Percentiles rank a stretch among this genome's conserved stretches.
Evolutionary conservation across 2,888 invertebrate species (phyloP).

Genomic region (Poecilobothrus nobilitatus): DNA sequence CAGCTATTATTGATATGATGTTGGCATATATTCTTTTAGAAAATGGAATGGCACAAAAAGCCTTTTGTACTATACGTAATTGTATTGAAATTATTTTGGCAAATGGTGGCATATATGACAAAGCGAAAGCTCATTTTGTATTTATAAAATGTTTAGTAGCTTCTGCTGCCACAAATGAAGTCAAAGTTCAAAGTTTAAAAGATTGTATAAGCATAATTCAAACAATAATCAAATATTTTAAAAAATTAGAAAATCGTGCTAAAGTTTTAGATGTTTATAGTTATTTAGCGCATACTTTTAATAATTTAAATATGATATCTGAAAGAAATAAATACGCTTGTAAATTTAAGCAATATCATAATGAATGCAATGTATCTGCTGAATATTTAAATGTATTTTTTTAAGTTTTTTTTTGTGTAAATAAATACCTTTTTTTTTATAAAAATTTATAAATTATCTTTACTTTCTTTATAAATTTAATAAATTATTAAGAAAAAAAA

Average conservation of each 20-base stretch:
- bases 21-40: conserved; percentile 66
- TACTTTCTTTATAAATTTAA: no score
- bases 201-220: conserved; percentile 48
- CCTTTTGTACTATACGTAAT: conserved; percentile 59
- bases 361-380: conserved; percentile 53
- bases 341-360: conserved; percentile 69
- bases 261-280: conserved; percentile 56
- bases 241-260: conserved; percentile 65
- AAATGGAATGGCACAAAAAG: conserved; percentile 69
- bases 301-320: conserved; percentile 60
- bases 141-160: conserved; percentile 73
- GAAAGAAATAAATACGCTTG: conserved; percentile 75
- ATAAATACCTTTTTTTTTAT: no score
- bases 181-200: conserved; percentile 45
- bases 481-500: no score
- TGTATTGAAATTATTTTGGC: conserved; percentile 64
- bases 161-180: conserved; percentile 47
- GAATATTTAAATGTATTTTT: conserved; percentile 38
- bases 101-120: conserved; percentile 73
- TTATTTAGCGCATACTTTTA: conserved; percentile 57
- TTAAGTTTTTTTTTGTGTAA: conserved; percentile 20
- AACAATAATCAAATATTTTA: conserved; percentile 60
- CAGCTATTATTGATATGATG: conserved; percentile 66
- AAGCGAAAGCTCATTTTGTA: conserved; percentile 64
- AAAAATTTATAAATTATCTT: no score